Evolutionary conservation across 2,888 invertebrate genomes (phyloP), one percentile per base, ranked within the genome.

Genomic region (Meta bourneti): DNA sequence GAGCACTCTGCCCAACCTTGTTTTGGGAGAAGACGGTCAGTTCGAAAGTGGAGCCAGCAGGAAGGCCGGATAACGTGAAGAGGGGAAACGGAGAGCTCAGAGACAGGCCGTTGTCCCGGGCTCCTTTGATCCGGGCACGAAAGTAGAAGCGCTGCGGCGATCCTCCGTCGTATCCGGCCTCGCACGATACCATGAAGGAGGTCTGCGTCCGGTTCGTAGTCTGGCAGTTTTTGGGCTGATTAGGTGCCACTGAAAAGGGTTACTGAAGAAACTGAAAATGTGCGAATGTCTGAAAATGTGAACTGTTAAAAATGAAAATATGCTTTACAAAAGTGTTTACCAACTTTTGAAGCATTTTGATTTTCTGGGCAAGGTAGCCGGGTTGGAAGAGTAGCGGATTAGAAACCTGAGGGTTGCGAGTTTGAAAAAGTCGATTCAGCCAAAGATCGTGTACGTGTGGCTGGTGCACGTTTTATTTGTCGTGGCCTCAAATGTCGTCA

Each of bases 101-200:
- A 5, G 87, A 20, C 13, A 92, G 51, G 7, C 81, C 85, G 4
- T 49, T 11, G 4, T 72, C 80, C 9, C 48, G 13, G 6, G 81
- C 74, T 7, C 70, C 89, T 61, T 88, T 84, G 20, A 85, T 52
- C 4, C 16, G 52, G 49, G 89, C 89, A 1, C 80, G 81, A 74
- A 92, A 84, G 11, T 86, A 75, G 79, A 92, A 92, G 7, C 75
- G 85, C 70, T 92, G 92, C 0, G 92, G 61, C 0, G 92, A 85
- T 9, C 92, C 92, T 1, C 92, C 92, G 72, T 92, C 92, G 72
- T 92, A 92, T 9, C 92, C 89, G 1, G 85, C 72, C 51, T 92
- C 87, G 75, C 92, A 92, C 6, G 61, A 8, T 7, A 92, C 51
- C 71, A 88, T 7, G 34, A 92, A 85, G 6, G 89, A 92, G 7